A percentile compares a stretch with the other conserved stretches of the same genome.
Conservation (phyloP, 1,140 invertebrate species). For the Micrasema minimum region DNA sequence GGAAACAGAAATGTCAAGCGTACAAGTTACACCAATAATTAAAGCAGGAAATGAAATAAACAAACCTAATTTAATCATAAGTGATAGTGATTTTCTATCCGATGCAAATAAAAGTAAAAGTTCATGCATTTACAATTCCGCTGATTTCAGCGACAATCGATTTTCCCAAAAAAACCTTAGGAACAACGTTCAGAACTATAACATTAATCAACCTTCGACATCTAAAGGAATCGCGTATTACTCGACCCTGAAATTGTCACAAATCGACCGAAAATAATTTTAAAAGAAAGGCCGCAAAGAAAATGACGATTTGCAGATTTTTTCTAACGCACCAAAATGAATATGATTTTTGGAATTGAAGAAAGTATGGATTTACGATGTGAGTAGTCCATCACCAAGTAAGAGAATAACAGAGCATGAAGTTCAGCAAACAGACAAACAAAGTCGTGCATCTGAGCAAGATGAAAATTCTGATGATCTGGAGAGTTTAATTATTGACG, state of each 20-base stretch:
- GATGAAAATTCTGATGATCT: too few relatives aligned
- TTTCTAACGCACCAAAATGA: not conserved
- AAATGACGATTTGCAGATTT: slow-evolving; percentile 1
- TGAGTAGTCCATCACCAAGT: too few relatives aligned
- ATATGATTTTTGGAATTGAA: too few relatives aligned
- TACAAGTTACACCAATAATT: not conserved
- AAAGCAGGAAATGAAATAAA: not conserved
- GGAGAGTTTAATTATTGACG: too few relatives aligned
- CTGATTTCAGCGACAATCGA: slow-evolving; percentile 7
- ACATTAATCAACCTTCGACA: slow-evolving; percentile 10
- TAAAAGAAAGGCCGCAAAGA: not conserved
- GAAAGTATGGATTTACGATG: too few relatives aligned
- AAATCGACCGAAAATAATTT: not conserved
- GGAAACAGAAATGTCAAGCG: too few relatives aligned
- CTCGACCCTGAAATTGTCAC: too few relatives aligned
- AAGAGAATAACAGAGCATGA: not conserved
- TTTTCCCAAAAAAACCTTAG: slow-evolving; percentile 4
- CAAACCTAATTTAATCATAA: slow-evolving; percentile 6
- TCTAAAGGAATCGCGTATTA: not conserved
- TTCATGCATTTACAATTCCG: slow-evolving; percentile 19
- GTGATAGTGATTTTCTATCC: slow-evolving; percentile 28
- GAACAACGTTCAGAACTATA: not conserved
- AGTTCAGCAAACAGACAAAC: too few relatives aligned
- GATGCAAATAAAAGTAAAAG: not conserved
- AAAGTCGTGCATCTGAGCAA: too few relatives aligned